Evolutionary conservation across 2,797 vertebrate genomes (phyloP).

Genomic region (Gobionotothen gibberifrons): DNA sequence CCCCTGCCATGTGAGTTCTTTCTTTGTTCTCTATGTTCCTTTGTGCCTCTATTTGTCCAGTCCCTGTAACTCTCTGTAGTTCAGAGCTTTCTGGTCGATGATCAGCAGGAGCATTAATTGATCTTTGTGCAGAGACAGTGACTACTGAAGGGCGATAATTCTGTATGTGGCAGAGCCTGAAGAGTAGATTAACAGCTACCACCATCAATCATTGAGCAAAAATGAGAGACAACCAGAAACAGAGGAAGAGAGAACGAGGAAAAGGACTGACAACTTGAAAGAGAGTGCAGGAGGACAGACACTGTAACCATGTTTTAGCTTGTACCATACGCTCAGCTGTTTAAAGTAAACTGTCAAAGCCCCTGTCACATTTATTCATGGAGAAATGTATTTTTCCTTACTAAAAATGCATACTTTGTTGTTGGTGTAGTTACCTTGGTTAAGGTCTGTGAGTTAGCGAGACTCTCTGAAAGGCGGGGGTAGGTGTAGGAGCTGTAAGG

Average conservation of each 20-base stretch:
- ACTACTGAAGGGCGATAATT: constrained; percentile 63
- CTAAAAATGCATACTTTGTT: background rate
- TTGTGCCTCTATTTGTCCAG: constrained; percentile 10
- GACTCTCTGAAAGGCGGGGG: constrained; percentile 92
- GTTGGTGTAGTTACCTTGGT: constrained; percentile 87
- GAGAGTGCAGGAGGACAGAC: constrained; percentile 25
- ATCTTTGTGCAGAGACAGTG: constrained; percentile 61
- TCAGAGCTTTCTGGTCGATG: constrained; percentile 55
- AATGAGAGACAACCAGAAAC: constrained; percentile 23
- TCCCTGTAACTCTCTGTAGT: constrained; percentile 23
- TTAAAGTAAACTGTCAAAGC: constrained; percentile 12
- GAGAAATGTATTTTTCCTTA: background rate
- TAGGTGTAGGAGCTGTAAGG: constrained; percentile 98
- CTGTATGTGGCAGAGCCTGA: constrained; percentile 56
- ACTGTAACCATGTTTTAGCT: constrained; percentile 7
- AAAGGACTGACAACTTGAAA: constrained; percentile 5
- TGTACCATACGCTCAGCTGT: background rate
- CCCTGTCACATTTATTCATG: background rate
- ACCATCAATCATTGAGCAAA: constrained; percentile 61
- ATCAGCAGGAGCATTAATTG: constrained; percentile 69
- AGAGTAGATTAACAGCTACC: constrained; percentile 79
- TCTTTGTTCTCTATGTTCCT: constrained; percentile 11
- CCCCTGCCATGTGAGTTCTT: background rate
- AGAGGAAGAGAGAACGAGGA: background rate
- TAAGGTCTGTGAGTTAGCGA: constrained; percentile 85